Base-by-base conservation (phyloP, 2,797 vertebrate species). In the Denticeps clupeoides region DNA sequence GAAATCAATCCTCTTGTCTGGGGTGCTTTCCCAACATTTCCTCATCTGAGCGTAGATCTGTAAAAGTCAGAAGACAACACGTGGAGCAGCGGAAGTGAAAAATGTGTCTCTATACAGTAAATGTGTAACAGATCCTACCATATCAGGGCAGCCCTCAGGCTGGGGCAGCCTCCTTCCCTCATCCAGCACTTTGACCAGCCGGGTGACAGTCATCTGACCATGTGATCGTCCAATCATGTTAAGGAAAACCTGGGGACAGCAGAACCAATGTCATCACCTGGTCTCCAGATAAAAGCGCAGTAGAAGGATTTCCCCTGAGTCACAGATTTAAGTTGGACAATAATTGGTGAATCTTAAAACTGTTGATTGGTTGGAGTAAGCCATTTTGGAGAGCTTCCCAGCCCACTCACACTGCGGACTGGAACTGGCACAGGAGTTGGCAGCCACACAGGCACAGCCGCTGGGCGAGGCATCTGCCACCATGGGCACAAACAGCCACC, bases 1-100 rank as follows among this genome's bases (percentile, higher is more conserved):
- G 58, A 97, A 99, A 45, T 78, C 81, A 41, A 93, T 95, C 49
- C 94, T 81, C 26, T 64, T 78, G 0, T 85, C 80, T 0, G 90
- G 92, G 3, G 65, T 63, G 6, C 80, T 77, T 55, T 91, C 89
- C 94, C 94, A 99, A 68, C 94, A 99, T 55, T 65, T 87, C 59
- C 71, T 78, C 93, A 99, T 95, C 69, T 93, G 82, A n/a, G 83
- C 77, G 51, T 94, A 93, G 59, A 99, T 86, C 94, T 93, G 38
- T 7, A 26, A 12, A 18, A 37, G 18, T 18, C 18, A 25, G 25
- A 25, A 25, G 25, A 2, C 25, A 25, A 2, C 7, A 5, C 13
- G 29, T 31, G 29, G 31, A 29, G 33, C 31, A 33, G 12, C 5
- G 3, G 5, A n/a, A 4, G 5, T 13, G 5, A 23, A 23, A 3